Evolutionary conservation across 2,113 vertebrate species (phyloP).

Genomic region (Hippolais icterina): DNA sequence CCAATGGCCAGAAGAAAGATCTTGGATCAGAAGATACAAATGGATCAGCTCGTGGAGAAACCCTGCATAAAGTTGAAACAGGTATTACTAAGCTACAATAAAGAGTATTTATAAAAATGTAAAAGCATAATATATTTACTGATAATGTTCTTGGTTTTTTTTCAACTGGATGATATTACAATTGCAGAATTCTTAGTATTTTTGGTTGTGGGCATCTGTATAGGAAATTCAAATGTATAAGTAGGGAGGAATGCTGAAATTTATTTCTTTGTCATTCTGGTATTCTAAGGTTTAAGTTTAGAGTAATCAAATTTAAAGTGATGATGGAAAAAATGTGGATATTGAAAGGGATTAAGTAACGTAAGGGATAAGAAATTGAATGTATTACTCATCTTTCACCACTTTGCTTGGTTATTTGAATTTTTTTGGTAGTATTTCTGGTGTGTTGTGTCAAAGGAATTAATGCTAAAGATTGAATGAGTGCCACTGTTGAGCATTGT

Average conservation of each 20-base stretch:
- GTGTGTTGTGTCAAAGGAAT: neutral
- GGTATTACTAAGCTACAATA: constrained; percentile 46
- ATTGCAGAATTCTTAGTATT: neutral
- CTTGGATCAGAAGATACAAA: constrained; percentile 51
- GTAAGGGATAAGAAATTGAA: neutral
- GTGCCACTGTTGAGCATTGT: neutral
- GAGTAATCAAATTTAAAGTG: neutral
- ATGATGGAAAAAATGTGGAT: neutral
- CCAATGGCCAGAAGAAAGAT: constrained; percentile 74
- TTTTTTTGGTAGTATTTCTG: neutral
- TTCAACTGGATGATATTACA: accelerated
- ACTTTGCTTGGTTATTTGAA: neutral
- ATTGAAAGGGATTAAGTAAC: neutral
- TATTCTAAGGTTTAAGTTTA: neutral
- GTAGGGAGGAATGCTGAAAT: neutral
- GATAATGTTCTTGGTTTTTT: neutral
- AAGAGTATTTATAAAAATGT: neutral
- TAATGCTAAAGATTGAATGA: neutral
- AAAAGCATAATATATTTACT: neutral
- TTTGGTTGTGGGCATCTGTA: neutral
- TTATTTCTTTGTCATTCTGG: neutral
- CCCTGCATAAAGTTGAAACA: constrained; percentile 25
- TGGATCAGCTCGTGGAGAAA: constrained; percentile 7
- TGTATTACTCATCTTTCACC: neutral
- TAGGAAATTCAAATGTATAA: neutral